phyloP scores from a whole-genome alignment of 2,113 vertebrate species.

The Isichthys henryi region DNA sequence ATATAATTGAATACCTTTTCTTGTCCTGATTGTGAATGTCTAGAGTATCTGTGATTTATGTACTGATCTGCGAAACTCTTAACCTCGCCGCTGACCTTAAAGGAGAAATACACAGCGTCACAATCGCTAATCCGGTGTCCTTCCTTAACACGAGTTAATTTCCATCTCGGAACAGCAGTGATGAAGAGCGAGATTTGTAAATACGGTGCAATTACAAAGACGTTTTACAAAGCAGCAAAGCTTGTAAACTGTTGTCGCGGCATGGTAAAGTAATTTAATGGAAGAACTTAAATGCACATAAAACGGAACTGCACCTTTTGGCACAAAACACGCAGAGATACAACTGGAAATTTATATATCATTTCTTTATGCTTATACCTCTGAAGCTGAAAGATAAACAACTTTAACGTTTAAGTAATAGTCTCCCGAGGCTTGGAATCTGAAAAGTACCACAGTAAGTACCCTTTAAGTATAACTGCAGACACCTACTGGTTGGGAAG shows the following conservation, averaged over 20 bases:
- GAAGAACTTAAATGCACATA: conserved; percentile 1
- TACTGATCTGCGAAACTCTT: not conserved
- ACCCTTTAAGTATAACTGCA: not conserved
- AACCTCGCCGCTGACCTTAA: not conserved
- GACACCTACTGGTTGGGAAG: not conserved
- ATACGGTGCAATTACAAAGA: not conserved
- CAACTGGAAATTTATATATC: not conserved
- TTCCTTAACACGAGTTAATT: not conserved
- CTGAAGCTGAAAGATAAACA: not conserved
- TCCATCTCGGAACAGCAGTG: not conserved
- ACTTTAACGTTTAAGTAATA: not conserved
- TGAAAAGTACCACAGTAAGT: not conserved
- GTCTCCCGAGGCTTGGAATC: not conserved
- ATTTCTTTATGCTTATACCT: not conserved
- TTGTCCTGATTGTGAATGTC: not conserved
- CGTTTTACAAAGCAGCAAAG: not conserved
- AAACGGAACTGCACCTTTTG: not conserved
- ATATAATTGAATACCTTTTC: not conserved
- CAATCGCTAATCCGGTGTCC: not conserved
- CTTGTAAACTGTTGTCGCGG: not conserved
- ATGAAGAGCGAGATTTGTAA: not conserved
- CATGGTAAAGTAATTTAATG: not conserved
- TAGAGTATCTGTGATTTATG: not conserved
- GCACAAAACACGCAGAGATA: not conserved
- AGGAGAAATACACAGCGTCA: not conserved